A percentile compares a stretch with the other conserved stretches of the same genome.
Evolutionary conservation across 1,140 invertebrate genomes (phyloP).

Genomic region (Atta cephalotes): DNA sequence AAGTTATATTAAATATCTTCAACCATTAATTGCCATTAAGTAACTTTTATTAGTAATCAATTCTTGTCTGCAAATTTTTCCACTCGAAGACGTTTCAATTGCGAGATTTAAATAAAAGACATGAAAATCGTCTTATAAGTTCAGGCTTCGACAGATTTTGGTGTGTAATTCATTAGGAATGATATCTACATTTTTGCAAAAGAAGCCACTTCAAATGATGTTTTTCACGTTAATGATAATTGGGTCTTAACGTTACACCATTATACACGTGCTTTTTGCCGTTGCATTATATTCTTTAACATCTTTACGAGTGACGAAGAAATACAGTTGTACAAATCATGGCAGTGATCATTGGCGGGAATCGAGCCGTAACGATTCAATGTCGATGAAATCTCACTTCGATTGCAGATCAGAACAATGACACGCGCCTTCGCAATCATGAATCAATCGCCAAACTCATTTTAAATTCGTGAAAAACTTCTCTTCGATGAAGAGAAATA

Average conservation of each 20-base stretch:
- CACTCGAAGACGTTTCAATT: neutral
- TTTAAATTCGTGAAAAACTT: conserved; percentile 11
- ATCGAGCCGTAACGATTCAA: conserved; percentile 58
- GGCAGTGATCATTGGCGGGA: conserved; percentile 55
- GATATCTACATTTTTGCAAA: neutral
- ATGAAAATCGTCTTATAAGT: neutral
- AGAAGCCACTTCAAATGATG: conserved; percentile 1
- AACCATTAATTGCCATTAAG: neutral
- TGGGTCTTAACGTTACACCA: neutral
- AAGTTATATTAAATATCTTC: conserved; percentile 10
- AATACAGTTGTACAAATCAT: conserved; percentile 39
- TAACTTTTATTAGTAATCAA: neutral
- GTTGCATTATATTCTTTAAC: conserved; percentile 3
- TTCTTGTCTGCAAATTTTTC: neutral
- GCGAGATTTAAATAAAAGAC: neutral
- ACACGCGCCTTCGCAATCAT: conserved; percentile 58
- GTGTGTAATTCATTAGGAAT: neutral
- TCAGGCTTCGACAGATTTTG: neutral
- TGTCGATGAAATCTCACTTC: conserved; percentile 63
- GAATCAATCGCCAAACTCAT: conserved; percentile 42
- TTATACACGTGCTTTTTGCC: neutral
- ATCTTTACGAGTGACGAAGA: conserved; percentile 36
- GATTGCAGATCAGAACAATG: conserved; percentile 59
- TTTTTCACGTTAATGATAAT: conserved; percentile 39
- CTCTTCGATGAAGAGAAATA: neutral